Evolutionary conservation across 2,797 vertebrate species (phyloP), one percentile per base, ranked within the genome.

Genomic region (Brachyalestes nurse): DNA sequence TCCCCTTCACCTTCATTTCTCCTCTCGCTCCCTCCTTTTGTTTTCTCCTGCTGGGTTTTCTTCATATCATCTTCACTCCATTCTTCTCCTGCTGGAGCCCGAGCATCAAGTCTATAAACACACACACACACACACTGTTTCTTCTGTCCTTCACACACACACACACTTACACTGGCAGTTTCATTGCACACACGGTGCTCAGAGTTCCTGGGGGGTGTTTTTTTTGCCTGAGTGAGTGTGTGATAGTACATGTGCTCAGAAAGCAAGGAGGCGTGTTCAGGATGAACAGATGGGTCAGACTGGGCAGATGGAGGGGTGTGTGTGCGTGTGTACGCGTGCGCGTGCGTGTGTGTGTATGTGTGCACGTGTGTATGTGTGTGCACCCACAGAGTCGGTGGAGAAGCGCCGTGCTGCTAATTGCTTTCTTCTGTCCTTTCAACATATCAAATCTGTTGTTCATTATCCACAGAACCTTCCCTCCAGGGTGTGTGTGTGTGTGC

Each of bases 341-440:
- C 85, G 60, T 34, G 55, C 21, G 19, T 58, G 17, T 58, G 55
- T 82, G 86, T 81, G 6, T 58, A 4, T 58, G 17, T 5, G 17
- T 34, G 16, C 57, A 81, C 42, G 49, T 91, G 89, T 90, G 83
- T 86, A 12, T 61, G 58, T 14, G 23, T 61, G 23, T 12, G 58
- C 23, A 60, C 49, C 51, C 60, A 40, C 60, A 49, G 57, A 61
- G 58, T 40, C 21, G 80, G 34, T 0, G 61, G 74, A 42, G n/a
- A 55, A 60, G 34, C 12, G 38, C 17, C 6, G 13, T 23, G 34
- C n/a, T 80, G 82, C 57, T 90, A 91, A 93, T 91, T 91, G 89
- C 87, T 84, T 87, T 86, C 82, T 88, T 88, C 90, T 90, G 88
- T 91, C 84, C 89, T 89, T 91, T 85, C 86, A 86, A 87, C 85